phyloP scores from a whole-genome alignment of 2,888 invertebrate genomes.

The Trissolcus brochymenae region DNA sequence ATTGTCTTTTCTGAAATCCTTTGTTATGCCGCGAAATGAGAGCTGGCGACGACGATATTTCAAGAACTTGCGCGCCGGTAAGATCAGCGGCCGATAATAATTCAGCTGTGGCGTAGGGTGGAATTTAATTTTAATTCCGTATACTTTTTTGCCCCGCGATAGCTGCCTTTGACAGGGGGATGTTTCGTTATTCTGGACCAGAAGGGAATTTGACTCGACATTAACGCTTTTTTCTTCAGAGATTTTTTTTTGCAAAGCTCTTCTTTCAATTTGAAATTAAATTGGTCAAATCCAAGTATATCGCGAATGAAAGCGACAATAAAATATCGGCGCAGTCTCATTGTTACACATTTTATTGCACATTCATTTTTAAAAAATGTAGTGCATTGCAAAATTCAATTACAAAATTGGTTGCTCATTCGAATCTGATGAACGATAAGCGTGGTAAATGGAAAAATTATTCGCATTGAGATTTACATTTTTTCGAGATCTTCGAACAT shows the following conservation, averaged over 20 bases:
- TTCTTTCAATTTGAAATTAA: background rate
- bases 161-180: constrained; percentile 27
- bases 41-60: constrained; percentile 36
- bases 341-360: too few species aligned
- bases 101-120: constrained; percentile 63
- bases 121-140: constrained; percentile 63
- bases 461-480: background rate
- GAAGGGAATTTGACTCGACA: constrained; percentile 23
- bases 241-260: background rate
- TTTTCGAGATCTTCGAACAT: constrained; percentile 49
- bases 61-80: constrained; percentile 38
- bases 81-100: constrained; percentile 65
- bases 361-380: too few species aligned
- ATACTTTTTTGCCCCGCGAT: constrained; percentile 25
- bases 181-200: constrained; percentile 3
- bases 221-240: background rate
- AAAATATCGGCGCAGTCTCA: too few species aligned
- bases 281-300: background rate
- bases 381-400: too few species aligned
- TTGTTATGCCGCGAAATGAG: constrained; percentile 41
- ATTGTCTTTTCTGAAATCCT: constrained; percentile 46
- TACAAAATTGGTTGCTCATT: background rate
- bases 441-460: background rate
- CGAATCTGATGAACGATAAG: background rate
- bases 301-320: too few species aligned